Conservation (phyloP, 2,888 invertebrate genomes). For the Taphrorychus bicolor region DNA sequence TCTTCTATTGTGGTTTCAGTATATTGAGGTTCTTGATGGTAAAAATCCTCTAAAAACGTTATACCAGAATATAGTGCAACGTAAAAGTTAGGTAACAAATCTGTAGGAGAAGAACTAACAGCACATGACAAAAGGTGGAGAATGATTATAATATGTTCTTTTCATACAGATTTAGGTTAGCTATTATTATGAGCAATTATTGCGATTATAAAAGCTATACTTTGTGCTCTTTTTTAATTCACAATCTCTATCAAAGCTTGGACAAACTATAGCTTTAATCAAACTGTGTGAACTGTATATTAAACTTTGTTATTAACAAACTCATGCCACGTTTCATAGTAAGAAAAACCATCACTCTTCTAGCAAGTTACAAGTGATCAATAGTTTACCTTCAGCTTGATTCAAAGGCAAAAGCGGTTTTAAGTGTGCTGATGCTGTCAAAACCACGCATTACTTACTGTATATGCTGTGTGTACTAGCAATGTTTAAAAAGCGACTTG, state of each 20-base stretch:
- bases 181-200: not conserved
- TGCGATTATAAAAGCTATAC: no score
- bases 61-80: not conserved
- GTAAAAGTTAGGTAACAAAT: not conserved
- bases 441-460: conserved; percentile 33
- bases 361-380: conserved; percentile 1
- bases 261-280: no score
- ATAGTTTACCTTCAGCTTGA: not conserved
- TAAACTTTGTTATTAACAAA: conserved; percentile 29
- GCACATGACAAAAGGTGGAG: not conserved
- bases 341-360: conserved; percentile 7
- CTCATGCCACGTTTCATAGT: conserved; percentile 34
- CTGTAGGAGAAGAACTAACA: not conserved
- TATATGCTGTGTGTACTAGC: conserved; percentile 16
- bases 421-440: conserved; percentile 7
- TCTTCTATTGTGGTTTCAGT: conserved; percentile 63
- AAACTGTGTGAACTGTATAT: conserved; percentile 23
- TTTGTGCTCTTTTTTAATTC: no score
- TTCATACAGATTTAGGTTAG: not conserved
- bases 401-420: conserved; percentile 6
- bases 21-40: conserved; percentile 66
- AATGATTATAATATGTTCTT: not conserved
- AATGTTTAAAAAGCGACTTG: conserved; percentile 32
- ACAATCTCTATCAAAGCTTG: no score
- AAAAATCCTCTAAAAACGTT: conserved; percentile 64